Percentiles rank a stretch among this genome's conserved stretches.
Evolutionary conservation across 1,140 invertebrate species (phyloP).

Genomic region (Bombus cullumanus): DNA sequence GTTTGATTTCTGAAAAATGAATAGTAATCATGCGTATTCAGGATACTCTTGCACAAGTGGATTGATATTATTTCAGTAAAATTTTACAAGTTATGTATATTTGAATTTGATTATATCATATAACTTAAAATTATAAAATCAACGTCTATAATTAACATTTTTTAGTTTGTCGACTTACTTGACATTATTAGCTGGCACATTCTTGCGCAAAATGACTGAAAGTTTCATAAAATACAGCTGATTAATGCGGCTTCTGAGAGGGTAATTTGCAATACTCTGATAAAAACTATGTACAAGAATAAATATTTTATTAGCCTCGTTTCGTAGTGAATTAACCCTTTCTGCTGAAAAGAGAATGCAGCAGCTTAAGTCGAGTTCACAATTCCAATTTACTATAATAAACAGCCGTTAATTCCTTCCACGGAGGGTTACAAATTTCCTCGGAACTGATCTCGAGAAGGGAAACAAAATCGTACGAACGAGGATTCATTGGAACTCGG

Average conservation of each 20-base stretch:
- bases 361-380: not conserved
- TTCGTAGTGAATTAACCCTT: not conserved
- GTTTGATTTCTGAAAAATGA: not conserved
- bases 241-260: not conserved
- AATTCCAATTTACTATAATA: not conserved
- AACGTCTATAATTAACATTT: not conserved
- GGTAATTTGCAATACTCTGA: not conserved
- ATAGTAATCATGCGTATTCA: not conserved
- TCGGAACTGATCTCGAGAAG: not conserved
- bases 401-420: not conserved
- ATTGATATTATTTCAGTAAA: not conserved
- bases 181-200: not conserved
- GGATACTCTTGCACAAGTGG: too few relatives aligned
- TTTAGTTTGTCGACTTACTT: not conserved
- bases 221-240: not conserved
- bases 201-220: not conserved
- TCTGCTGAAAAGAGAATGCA: not conserved
- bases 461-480: not conserved
- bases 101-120: too few relatives aligned
- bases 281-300: not conserved
- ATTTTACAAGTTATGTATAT: not conserved
- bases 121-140: not conserved
- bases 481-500: not conserved
- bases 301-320: not conserved
- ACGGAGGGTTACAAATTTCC: not conserved